phyloP scores from a whole-genome alignment of 2,888 invertebrate species.

The Lithophane semibrunnea region DNA sequence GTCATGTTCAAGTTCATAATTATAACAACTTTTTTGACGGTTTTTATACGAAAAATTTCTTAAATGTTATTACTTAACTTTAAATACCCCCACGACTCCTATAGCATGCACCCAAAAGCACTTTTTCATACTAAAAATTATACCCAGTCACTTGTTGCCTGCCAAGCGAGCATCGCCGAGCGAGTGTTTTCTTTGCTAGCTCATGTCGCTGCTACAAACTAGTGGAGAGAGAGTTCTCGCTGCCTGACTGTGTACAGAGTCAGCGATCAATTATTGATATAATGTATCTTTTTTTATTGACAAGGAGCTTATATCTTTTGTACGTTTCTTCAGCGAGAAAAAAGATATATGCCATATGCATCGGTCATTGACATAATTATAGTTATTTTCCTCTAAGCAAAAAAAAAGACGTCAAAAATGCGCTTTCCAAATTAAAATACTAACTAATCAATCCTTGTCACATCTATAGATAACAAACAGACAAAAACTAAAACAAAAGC shows the following conservation, averaged over 20 bases:
- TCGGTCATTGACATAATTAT: neutral
- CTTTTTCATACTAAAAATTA: too few species aligned
- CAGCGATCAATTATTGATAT: neutral
- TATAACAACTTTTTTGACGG: too few species aligned
- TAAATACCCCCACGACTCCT: too few species aligned
- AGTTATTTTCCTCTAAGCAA: neutral
- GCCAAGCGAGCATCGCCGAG: neutral
- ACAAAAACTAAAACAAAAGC: slow-evolving; percentile 31
- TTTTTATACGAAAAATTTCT: too few species aligned
- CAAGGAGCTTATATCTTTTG: too few species aligned
- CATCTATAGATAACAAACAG: slow-evolving; percentile 28
- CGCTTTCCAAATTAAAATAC: slow-evolving; percentile 24
- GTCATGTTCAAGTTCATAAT: too few species aligned
- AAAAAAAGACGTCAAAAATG: slow-evolving; percentile 8
- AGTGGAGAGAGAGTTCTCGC: neutral
- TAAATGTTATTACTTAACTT: too few species aligned
- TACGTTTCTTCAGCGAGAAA: too few species aligned
- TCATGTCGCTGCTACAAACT: neutral
- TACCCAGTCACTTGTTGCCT: neutral
- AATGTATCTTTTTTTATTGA: neutral
- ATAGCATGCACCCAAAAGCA: too few species aligned
- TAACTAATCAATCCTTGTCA: slow-evolving; percentile 37
- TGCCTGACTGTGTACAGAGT: too few species aligned
- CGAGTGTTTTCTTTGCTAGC: neutral
- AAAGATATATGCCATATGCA: neutral